Conservation (phyloP, 2,888 invertebrate species). For the Cataglyphis livida region DNA sequence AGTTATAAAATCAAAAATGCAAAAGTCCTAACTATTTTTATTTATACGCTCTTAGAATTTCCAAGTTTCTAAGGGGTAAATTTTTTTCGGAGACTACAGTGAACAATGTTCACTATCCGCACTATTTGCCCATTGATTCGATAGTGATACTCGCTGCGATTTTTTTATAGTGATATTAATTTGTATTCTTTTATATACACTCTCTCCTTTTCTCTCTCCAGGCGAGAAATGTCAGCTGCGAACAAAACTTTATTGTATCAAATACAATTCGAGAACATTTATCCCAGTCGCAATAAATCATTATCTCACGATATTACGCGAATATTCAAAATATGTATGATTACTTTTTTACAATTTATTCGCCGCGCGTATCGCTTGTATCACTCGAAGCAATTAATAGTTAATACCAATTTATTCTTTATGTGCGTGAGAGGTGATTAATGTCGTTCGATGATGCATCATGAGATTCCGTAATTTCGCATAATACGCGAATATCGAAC, state of each 20-base stretch:
- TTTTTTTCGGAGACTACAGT: neutral
- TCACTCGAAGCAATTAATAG: conserved; percentile 33
- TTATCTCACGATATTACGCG: conserved; percentile 35
- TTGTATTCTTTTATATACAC: conserved; percentile 47
- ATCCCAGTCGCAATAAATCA: conserved; percentile 21
- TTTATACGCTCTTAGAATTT: too few species aligned
- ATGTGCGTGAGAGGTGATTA: neutral
- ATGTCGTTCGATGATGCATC: neutral
- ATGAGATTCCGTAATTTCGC: conserved; percentile 11
- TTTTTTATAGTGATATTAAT: conserved; percentile 29
- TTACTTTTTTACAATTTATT: conserved; percentile 50
- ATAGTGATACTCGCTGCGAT: neutral
- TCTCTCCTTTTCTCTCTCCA: neutral
- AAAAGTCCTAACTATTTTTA: too few species aligned
- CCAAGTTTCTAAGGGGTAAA: too few species aligned
- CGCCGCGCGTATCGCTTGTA: conserved; percentile 17
- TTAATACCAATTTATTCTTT: conserved; percentile 29
- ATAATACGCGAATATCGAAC: neutral
- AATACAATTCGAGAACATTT: conserved; percentile 36
- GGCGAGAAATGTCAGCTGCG: conserved; percentile 32
- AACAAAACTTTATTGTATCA: conserved; percentile 39
- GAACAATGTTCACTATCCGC: neutral
- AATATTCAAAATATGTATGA: conserved; percentile 39
- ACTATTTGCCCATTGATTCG: conserved; percentile 29
- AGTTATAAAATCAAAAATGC: too few species aligned